Evolutionary conservation across 2,888 invertebrate species (phyloP).

Genomic region (Macaria liturata): DNA sequence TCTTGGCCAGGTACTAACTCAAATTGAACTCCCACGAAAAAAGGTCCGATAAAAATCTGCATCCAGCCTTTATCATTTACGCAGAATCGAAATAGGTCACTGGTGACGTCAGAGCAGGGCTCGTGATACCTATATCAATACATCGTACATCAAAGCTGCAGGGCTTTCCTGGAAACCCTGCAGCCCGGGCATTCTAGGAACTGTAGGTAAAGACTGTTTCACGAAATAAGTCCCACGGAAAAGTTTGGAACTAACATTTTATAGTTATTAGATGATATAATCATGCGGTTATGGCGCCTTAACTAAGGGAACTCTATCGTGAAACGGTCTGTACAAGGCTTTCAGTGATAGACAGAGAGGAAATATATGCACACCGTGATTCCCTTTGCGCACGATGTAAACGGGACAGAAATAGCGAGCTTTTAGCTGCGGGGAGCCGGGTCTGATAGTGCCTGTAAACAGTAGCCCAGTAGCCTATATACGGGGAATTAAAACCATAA

Average conservation of each 20-base stretch:
- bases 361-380: not conserved
- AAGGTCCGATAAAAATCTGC: conserved; percentile 1
- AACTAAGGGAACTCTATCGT: too few relatives aligned
- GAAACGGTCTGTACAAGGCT: too few relatives aligned
- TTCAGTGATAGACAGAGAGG: not conserved
- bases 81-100: conserved; percentile 21
- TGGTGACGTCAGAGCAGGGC: conserved; percentile 12
- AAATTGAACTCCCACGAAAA: not conserved
- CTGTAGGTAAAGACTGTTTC: too few relatives aligned
- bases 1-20: too few relatives aligned
- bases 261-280: too few relatives aligned
- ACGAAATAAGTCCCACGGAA: too few relatives aligned
- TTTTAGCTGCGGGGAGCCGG: too few relatives aligned
- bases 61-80: conserved; percentile 10
- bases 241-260: too few relatives aligned
- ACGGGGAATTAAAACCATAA: too few relatives aligned
- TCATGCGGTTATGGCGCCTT: too few relatives aligned
- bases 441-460: too few relatives aligned
- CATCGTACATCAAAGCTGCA: not conserved
- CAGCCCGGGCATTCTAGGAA: not conserved
- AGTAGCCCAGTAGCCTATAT: too few relatives aligned
- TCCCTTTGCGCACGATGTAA: not conserved
- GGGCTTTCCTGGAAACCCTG: not conserved
- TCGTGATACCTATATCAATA: not conserved
- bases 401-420: not conserved